These are phyloP conservation scores for Colletes collaris DNA, from an alignment of 2,888 invertebrate genomes.

Conservation along the genomic window DNA sequence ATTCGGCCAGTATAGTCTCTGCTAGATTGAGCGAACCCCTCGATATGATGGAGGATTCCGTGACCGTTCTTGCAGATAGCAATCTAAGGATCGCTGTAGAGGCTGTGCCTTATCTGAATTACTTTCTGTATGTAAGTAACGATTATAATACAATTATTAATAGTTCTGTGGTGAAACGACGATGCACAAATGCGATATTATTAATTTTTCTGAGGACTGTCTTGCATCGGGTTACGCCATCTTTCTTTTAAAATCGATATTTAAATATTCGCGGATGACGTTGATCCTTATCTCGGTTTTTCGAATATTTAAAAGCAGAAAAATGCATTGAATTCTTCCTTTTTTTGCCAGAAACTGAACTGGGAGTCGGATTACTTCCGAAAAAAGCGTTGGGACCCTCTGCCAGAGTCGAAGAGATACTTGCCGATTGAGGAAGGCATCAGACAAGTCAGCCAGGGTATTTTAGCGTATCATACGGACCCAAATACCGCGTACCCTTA, in stretches of 20 bases:
- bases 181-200: too few relatives aligned
- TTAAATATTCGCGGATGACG: neutral
- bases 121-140: conserved; percentile 66
- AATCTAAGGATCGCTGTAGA: conserved; percentile 73
- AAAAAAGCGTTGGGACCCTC: conserved; percentile 73
- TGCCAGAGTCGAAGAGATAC: conserved; percentile 71
- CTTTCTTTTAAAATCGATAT: too few relatives aligned
- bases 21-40: conserved; percentile 76
- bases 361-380: conserved; percentile 75
- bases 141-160: too few relatives aligned
- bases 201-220: too few relatives aligned
- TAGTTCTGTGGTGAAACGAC: too few relatives aligned
- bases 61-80: conserved; percentile 71
- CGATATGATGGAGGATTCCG: conserved; percentile 78
- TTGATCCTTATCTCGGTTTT: neutral
- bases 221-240: too few relatives aligned
- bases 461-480: conserved; percentile 77
- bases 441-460: conserved; percentile 70
- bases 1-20: conserved; percentile 77
- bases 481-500: conserved; percentile 76
- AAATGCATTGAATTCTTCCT: too few relatives aligned
- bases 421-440: conserved; percentile 72
- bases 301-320: too few relatives aligned
- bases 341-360: conserved; percentile 64
- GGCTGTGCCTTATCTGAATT: conserved; percentile 70